Percentiles rank a stretch among this genome's conserved stretches.
Conservation (phyloP, 1,140 invertebrate species). For the Drosophila orena region DNA sequence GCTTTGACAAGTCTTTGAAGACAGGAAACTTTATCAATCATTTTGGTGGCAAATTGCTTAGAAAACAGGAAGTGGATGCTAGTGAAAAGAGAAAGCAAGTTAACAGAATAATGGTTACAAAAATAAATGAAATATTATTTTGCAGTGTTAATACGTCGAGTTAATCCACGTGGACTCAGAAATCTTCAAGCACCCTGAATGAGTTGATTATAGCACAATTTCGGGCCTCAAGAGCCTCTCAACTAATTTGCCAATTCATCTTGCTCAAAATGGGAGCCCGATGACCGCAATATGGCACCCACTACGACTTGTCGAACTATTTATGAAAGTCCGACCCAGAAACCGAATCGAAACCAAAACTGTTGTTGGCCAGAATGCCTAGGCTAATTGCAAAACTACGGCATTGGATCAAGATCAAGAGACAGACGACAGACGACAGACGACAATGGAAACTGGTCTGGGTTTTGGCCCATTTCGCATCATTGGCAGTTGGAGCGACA, state of each 20-base stretch:
- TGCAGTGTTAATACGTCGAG: too few species aligned
- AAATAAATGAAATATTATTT: too few species aligned
- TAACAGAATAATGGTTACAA: neutral
- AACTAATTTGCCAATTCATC: slow-evolving; percentile 71
- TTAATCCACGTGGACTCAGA: slow-evolving; percentile 15
- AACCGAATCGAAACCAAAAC: slow-evolving; percentile 23
- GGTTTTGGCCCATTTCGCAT: slow-evolving; percentile 26
- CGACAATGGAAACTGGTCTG: slow-evolving; percentile 38
- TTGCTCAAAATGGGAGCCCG: slow-evolving; percentile 54
- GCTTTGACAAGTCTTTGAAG: slow-evolving; percentile 46
- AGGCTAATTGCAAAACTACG: slow-evolving; percentile 68
- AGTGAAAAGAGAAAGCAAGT: neutral
- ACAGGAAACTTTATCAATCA: slow-evolving; percentile 80
- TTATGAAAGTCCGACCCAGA: slow-evolving; percentile 51
- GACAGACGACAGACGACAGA: slow-evolving; percentile 46
- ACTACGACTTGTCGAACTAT: slow-evolving; percentile 64
- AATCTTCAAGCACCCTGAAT: slow-evolving; percentile 21
- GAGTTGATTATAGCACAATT: slow-evolving; percentile 51
- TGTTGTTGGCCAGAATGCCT: slow-evolving; percentile 42
- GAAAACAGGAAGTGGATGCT: slow-evolving; percentile 69
- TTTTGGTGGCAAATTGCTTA: slow-evolving; percentile 84
- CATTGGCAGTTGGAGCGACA: slow-evolving; percentile 37
- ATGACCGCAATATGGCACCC: slow-evolving; percentile 62
- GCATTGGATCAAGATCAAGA: slow-evolving; percentile 24
- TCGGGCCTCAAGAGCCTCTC: slow-evolving; percentile 43